Evolutionary conservation across 2,888 invertebrate species (phyloP).

Genomic region (Rhamnusium bicolor): DNA sequence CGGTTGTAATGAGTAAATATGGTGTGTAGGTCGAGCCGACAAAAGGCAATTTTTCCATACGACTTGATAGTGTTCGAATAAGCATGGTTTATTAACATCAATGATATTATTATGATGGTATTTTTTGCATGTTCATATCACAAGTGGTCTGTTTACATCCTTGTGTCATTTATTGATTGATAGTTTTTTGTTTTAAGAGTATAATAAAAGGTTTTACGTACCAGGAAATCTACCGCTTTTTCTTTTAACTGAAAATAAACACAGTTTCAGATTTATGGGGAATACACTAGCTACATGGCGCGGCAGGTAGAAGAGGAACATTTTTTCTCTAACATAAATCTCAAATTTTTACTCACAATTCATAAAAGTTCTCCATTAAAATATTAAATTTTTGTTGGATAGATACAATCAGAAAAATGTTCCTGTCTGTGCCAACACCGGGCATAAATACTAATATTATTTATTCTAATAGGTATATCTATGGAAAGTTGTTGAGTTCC

Average conservation of each 20-base stretch:
- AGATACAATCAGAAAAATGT: not conserved
- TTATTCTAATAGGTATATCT: not conserved
- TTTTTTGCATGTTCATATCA: not conserved
- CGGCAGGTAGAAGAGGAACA: not conserved
- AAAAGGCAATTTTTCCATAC: slow-evolving; percentile 37
- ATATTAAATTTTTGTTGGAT: not conserved
- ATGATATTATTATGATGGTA: slow-evolving; percentile 38
- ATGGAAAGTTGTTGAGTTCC: slow-evolving; percentile 5
- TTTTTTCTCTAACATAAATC: not conserved
- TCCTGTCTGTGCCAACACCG: not conserved
- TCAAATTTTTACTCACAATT: too few species aligned
- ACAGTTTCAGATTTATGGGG: slow-evolving; percentile 51
- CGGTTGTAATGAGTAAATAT: slow-evolving; percentile 31
- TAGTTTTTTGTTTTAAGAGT: slow-evolving; percentile 25
- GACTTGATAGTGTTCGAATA: slow-evolving; percentile 28
- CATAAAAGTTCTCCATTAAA: too few species aligned
- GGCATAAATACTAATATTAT: slow-evolving; percentile 5
- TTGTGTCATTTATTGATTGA: slow-evolving; percentile 45
- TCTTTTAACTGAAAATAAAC: slow-evolving; percentile 68
- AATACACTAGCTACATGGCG: not conserved
- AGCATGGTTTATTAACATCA: slow-evolving; percentile 41
- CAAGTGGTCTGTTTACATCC: slow-evolving; percentile 3
- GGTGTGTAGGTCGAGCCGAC: slow-evolving; percentile 40
- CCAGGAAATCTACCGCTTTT: slow-evolving; percentile 67
- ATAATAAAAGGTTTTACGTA: slow-evolving; percentile 60